Conservation (phyloP, 2,113 vertebrate species). For the Ailurus styani region DNA sequence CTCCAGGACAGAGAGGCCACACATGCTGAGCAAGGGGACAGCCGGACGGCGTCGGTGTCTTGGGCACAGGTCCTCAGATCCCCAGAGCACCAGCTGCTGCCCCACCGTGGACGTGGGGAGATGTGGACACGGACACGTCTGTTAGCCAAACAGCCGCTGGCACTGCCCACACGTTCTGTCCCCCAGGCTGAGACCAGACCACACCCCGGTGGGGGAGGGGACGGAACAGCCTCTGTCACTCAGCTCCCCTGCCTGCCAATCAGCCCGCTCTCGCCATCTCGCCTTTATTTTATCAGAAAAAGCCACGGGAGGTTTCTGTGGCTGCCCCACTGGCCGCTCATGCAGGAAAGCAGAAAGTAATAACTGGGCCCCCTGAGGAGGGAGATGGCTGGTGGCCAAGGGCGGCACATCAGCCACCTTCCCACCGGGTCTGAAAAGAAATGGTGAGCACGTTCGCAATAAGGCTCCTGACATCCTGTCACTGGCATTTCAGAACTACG, state of each 20-base stretch:
- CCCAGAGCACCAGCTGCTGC: neutral
- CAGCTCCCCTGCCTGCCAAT: too few relatives aligned
- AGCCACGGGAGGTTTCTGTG: neutral
- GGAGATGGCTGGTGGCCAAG: neutral
- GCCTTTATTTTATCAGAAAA: neutral
- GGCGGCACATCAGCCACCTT: rapidly evolving
- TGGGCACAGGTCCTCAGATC: neutral
- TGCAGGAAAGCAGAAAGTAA: neutral
- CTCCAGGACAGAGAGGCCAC: neutral
- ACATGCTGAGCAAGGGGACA: neutral
- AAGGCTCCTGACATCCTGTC: neutral
- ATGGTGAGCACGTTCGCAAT: neutral
- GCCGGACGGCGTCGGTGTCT: neutral
- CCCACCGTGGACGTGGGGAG: rapidly evolving
- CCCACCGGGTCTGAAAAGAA: neutral
- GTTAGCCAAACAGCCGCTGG: neutral
- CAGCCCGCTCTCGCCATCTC: neutral
- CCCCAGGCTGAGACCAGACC: rapidly evolving
- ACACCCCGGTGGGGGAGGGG: neutral
- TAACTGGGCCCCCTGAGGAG: neutral
- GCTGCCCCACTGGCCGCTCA: neutral
- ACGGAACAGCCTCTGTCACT: rapidly evolving
- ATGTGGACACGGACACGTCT: neutral
- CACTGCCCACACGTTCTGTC: neutral
- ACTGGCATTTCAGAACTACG: neutral